A percentile compares a stretch with the other conserved stretches of the same genome.
Conservation (phyloP, 2,888 invertebrate species). For the Clivina fossor region DNA sequence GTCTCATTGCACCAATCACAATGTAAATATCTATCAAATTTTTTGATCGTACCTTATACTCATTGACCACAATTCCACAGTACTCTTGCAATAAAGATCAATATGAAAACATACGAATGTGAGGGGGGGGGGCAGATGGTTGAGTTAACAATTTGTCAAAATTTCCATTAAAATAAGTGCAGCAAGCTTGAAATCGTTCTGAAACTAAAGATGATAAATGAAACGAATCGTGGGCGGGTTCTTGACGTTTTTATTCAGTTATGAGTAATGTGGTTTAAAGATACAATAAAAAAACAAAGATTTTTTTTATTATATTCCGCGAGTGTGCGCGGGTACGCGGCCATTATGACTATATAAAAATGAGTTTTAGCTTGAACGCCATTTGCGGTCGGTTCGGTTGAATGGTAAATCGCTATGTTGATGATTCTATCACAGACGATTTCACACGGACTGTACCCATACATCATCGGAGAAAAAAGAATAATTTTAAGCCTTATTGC, state of each 20-base stretch:
- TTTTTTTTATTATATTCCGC: slow-evolving; percentile 24
- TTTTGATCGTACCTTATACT: too few relatives aligned
- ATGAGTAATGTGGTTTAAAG: slow-evolving; percentile 34
- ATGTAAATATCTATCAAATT: too few relatives aligned
- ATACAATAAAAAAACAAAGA: slow-evolving; percentile 26
- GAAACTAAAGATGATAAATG: slow-evolving; percentile 35
- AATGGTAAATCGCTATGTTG: neutral
- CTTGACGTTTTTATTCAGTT: slow-evolving; percentile 32
- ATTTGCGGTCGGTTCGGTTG: neutral
- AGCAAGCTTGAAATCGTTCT: slow-evolving; percentile 34
- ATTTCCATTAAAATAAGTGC: slow-evolving; percentile 35
- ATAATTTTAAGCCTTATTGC: too few relatives aligned
- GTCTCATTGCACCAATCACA: too few relatives aligned
- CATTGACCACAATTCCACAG: too few relatives aligned
- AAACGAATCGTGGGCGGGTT: slow-evolving; percentile 31
- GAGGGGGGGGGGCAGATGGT: too few relatives aligned
- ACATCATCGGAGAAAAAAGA: too few relatives aligned
- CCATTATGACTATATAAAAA: slow-evolving; percentile 17
- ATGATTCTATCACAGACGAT: slow-evolving; percentile 7
- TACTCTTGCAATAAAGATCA: slow-evolving; percentile 32
- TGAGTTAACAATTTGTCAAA: slow-evolving; percentile 35
- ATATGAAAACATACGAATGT: too few relatives aligned
- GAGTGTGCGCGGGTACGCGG: too few relatives aligned
- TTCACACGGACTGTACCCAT: too few relatives aligned
- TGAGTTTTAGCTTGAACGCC: neutral